phyloP scores from a whole-genome alignment of 2,797 vertebrate genomes.

The Mus minutoides region DNA sequence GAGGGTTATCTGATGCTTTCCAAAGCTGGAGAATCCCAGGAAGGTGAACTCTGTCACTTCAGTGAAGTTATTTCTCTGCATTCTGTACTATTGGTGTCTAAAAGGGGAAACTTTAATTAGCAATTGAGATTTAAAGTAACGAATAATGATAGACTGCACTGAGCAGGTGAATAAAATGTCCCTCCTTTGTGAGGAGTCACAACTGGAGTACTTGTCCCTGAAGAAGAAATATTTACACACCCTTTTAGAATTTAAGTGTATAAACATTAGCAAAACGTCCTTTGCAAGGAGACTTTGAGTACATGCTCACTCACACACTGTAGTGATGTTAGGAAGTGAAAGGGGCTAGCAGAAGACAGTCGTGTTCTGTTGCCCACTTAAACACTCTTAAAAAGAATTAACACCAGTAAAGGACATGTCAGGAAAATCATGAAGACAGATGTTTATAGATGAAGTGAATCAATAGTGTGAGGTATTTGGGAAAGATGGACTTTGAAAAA shows the following conservation, averaged over 20 bases:
- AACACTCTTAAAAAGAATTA: neutral
- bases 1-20: slow-evolving; percentile 13
- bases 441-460: neutral
- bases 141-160: neutral
- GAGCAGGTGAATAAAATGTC: neutral
- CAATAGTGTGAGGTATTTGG: neutral
- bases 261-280: neutral
- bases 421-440: neutral
- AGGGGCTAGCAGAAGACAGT: neutral
- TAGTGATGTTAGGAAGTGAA: neutral
- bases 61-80: slow-evolving; percentile 62
- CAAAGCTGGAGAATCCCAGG: slow-evolving; percentile 59
- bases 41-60: slow-evolving; percentile 60
- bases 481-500: neutral
- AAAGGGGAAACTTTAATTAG: neutral
- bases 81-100: slow-evolving; percentile 1
- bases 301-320: neutral
- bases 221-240: neutral
- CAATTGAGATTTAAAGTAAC: neutral
- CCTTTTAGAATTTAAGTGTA: neutral
- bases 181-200: neutral
- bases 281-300: neutral
- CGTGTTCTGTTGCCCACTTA: neutral
- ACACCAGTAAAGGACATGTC: neutral
- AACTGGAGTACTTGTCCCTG: neutral